Conservation (phyloP, 1,140 invertebrate species). For the Polyergus mexicanus region DNA sequence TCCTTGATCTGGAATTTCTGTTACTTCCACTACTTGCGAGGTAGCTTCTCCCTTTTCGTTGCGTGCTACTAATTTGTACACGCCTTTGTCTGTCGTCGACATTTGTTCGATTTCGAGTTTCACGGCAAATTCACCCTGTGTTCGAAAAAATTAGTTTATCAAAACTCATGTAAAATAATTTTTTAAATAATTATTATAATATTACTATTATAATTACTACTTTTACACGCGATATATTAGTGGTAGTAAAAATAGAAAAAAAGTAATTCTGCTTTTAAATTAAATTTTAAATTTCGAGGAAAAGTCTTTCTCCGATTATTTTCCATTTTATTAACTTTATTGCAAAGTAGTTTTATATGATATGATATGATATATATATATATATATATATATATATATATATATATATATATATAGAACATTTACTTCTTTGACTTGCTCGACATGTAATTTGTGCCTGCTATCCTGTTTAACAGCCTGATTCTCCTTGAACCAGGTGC, state of each 20-base stretch:
- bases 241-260: neutral
- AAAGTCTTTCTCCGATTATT: neutral
- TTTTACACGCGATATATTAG: neutral
- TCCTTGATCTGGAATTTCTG: conserved; percentile 91
- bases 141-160: conserved; percentile 30
- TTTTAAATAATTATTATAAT: conserved; percentile 1
- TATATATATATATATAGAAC: no score
- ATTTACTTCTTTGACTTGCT: conserved; percentile 92
- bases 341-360: neutral
- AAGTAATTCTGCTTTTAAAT: neutral
- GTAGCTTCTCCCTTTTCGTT: conserved; percentile 97
- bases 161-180: conserved; percentile 10
- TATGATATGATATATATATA: no score
- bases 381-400: no score
- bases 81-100: conserved; percentile 93
- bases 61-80: conserved; percentile 96
- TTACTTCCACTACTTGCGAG: conserved; percentile 95
- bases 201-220: neutral
- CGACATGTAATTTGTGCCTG: conserved; percentile 91
- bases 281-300: neutral
- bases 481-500: conserved; percentile 96
- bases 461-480: conserved; percentile 92
- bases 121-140: conserved; percentile 93
- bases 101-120: conserved; percentile 95
- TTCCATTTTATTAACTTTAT: neutral